phyloP scores from a whole-genome alignment of 1,140 invertebrate species.

The Luehdorfia chinensis region DNA sequence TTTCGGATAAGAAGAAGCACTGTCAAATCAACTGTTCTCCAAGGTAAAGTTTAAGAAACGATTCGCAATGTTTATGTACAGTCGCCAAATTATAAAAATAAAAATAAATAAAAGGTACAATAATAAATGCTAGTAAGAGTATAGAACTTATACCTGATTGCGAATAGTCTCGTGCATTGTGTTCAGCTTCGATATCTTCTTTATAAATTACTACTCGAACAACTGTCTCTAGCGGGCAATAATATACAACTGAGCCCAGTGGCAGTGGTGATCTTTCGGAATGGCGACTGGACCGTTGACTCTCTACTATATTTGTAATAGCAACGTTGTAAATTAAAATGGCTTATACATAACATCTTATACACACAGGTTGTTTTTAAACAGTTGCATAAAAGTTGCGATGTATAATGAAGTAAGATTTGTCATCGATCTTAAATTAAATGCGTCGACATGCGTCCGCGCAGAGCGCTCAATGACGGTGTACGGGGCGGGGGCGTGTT shows the following conservation, averaged over 20 bases:
- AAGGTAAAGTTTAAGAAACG: no score
- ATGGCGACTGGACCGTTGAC: slow-evolving; percentile 19
- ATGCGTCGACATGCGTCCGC: slow-evolving; percentile 20
- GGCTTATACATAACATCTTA: slow-evolving; percentile 21
- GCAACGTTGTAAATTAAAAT: slow-evolving; percentile 21
- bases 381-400: neutral
- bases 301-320: neutral
- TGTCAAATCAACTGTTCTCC: no score
- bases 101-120: no score
- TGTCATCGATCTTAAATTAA: neutral
- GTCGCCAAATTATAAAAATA: no score
- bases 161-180: no score
- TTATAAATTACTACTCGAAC: no score
- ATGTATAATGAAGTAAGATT: slow-evolving; percentile 10
- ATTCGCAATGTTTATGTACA: no score
- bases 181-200: no score
- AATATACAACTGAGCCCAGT: slow-evolving; percentile 35
- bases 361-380: neutral
- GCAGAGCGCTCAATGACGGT: slow-evolving; percentile 40
- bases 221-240: no score
- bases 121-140: no score
- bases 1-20: no score
- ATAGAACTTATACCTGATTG: no score
- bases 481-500: slow-evolving; percentile 34
- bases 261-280: slow-evolving; percentile 10